Evolutionary conservation across 2,797 vertebrate species (phyloP).

Genomic region (Tiaroga cobitis): DNA sequence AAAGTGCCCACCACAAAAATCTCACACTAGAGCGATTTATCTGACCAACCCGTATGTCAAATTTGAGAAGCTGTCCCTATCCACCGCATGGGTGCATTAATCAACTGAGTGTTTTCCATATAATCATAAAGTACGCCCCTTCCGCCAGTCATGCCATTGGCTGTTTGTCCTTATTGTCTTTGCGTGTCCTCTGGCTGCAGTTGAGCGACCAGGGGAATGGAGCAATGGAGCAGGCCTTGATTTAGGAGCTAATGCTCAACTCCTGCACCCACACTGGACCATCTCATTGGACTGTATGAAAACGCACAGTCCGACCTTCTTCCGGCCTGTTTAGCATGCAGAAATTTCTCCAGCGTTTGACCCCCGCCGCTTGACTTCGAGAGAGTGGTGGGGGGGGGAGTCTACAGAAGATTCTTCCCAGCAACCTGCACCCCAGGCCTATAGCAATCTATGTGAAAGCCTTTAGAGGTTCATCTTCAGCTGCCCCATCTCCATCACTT

Average conservation of each 20-base stretch:
- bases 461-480: constrained; percentile 70
- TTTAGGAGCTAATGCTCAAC: constrained; percentile 56
- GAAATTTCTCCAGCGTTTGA: constrained; percentile 73
- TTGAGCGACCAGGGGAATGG: constrained; percentile 40
- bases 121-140: constrained; percentile 61
- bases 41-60: constrained; percentile 46
- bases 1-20: constrained; percentile 29
- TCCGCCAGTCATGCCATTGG: constrained; percentile 58
- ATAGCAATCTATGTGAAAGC: constrained; percentile 74
- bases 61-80: constrained; percentile 56
- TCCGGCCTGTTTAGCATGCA: constrained; percentile 71
- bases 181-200: constrained; percentile 53
- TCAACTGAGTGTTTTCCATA: constrained; percentile 66
- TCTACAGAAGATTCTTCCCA: constrained; percentile 29
- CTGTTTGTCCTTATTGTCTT: constrained; percentile 63
- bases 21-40: constrained; percentile 44
- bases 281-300: constrained; percentile 58
- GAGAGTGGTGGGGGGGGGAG: constrained; percentile 43
- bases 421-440: constrained; percentile 47
- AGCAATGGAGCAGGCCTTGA: constrained; percentile 43
- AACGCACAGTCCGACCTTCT: constrained; percentile 70
- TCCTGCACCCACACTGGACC: constrained; percentile 35
- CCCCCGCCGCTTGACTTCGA: constrained; percentile 54
- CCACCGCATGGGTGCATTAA: constrained; percentile 53
- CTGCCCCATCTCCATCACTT: constrained; percentile 66